phyloP scores from a whole-genome alignment of 2,888 invertebrate species.

The Stenichneumon culpator region DNA sequence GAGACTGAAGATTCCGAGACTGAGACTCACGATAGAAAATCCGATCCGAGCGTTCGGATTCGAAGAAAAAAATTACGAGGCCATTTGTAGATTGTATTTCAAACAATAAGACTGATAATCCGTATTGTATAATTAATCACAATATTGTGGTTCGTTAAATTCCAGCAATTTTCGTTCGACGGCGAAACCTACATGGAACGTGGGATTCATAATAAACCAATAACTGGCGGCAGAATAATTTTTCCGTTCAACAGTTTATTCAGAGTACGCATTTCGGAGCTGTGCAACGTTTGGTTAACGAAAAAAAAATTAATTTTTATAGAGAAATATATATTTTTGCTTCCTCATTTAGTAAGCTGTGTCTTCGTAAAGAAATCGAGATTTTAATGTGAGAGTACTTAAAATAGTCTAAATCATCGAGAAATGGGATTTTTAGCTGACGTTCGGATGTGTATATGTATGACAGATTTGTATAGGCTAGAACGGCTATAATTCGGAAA shows the following conservation, averaged over 20 bases:
- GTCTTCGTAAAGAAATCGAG: too few relatives aligned
- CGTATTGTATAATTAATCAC: not conserved
- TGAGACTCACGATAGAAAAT: slow-evolving; percentile 10
- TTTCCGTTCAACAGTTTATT: too few relatives aligned
- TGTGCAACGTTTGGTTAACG: not conserved
- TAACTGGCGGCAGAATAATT: not conserved
- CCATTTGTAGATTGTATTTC: slow-evolving; percentile 4
- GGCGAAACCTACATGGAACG: not conserved
- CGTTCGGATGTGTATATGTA: too few relatives aligned
- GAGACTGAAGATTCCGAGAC: not conserved
- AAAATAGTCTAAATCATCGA: too few relatives aligned
- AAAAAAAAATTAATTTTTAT: not conserved
- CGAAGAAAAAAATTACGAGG: not conserved
- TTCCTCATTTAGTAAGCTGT: too few relatives aligned
- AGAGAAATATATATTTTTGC: not conserved
- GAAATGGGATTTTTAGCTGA: too few relatives aligned
- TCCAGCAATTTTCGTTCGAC: too few relatives aligned
- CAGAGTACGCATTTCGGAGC: not conserved
- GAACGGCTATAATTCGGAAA: too few relatives aligned
- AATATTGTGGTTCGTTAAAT: too few relatives aligned
- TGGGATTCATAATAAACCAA: not conserved
- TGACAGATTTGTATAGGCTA: too few relatives aligned
- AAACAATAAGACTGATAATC: not conserved
- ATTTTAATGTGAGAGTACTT: too few relatives aligned
- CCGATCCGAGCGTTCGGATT: not conserved